Evolutionary conservation across 2,113 vertebrate genomes (phyloP).

Genomic region (Emydocephalus ijimae): DNA sequence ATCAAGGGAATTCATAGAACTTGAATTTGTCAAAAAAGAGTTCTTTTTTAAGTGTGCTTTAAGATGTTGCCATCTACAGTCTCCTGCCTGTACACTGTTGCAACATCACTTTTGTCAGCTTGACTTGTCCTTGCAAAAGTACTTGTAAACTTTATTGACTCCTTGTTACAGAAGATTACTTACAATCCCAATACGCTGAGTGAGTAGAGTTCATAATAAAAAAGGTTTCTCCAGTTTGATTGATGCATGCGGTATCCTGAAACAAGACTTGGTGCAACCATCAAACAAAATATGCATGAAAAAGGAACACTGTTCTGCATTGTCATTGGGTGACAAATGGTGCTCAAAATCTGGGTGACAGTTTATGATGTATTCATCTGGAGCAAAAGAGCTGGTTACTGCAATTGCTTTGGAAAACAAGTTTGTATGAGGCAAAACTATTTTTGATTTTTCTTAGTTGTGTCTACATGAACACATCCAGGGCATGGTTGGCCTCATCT

Average conservation of each 20-base stretch:
- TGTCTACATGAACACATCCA: not conserved
- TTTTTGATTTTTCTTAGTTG: constrained; percentile 13
- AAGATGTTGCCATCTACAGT: constrained; percentile 23
- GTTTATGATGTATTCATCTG: constrained; percentile 41
- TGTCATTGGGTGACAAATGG: constrained; percentile 53
- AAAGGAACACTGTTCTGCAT: constrained; percentile 25
- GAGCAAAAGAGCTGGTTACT: constrained; percentile 13
- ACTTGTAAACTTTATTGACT: constrained; percentile 57
- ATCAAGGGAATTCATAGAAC: not conserved
- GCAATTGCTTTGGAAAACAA: constrained; percentile 27
- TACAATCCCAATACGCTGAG: constrained; percentile 53
- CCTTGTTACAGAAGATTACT: constrained; percentile 42
- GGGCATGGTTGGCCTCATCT: not conserved
- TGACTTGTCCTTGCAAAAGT: constrained; percentile 42
- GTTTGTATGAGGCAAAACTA: not conserved
- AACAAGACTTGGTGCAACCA: constrained; percentile 33
- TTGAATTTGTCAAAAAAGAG: not conserved
- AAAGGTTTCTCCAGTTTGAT: constrained; percentile 54
- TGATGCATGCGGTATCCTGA: constrained; percentile 54
- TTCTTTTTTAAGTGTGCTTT: not conserved
- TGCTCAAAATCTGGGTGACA: constrained; percentile 40
- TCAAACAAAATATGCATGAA: not conserved
- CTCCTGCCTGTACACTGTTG: constrained; percentile 19
- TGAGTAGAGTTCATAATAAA: constrained; percentile 44
- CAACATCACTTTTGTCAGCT: constrained; percentile 45